These are phyloP conservation scores for Alligator mississippiensis DNA, from an alignment of 2,113 vertebrate genomes.

Conservation along the genomic window DNA sequence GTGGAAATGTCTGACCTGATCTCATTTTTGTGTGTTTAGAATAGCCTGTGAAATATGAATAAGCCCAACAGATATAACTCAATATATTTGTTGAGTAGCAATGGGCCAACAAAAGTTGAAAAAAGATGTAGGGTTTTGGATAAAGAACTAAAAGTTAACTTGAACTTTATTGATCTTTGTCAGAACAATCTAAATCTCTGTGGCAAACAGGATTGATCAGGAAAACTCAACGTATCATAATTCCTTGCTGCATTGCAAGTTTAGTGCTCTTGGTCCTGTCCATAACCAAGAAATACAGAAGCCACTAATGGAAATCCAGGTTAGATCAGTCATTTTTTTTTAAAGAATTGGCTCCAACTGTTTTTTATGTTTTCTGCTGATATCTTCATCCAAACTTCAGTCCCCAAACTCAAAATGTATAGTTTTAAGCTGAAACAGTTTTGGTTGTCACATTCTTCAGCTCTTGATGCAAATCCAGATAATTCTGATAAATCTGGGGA, in stretches of 20 bases:
- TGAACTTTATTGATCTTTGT: conserved; percentile 1
- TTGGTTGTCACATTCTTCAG: accelerated
- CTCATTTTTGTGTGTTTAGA: conserved; percentile 70
- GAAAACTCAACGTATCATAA: neutral
- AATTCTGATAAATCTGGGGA: neutral
- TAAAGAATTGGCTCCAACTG: neutral
- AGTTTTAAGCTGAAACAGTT: neutral
- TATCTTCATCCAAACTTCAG: neutral
- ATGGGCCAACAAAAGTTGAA: conserved; percentile 11
- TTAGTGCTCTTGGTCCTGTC: neutral
- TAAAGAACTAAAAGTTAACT: conserved; percentile 9
- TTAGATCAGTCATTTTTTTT: neutral
- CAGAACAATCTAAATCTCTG: neutral
- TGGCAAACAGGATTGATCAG: neutral
- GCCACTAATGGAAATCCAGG: neutral
- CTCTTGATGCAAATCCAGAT: neutral
- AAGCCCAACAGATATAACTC: conserved; percentile 37
- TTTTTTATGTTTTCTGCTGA: neutral
- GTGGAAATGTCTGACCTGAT: conserved; percentile 70
- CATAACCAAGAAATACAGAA: neutral
- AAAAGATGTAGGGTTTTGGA: neutral
- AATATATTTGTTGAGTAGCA: neutral
- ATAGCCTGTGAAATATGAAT: conserved; percentile 59
- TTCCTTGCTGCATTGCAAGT: neutral
- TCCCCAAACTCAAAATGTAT: neutral